Base-by-base conservation (phyloP, 2,113 vertebrate species). In the Elephas maximus region DNA sequence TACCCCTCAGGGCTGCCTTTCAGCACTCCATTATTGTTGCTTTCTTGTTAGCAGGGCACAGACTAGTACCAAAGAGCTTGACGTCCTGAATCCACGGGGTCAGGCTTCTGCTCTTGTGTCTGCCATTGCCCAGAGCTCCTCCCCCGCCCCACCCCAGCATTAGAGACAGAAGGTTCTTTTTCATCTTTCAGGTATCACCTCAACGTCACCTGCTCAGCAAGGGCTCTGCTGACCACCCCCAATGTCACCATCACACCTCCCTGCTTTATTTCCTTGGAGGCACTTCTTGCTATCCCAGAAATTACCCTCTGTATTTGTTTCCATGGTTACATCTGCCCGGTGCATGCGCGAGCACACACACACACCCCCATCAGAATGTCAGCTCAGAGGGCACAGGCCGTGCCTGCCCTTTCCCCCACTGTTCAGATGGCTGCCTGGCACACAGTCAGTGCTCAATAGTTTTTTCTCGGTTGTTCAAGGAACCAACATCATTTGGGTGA, bases 241-340 rank as follows among this genome's bases (percentile, higher is more conserved):
- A 9, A 21, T 76, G 81, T 74, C 78, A 88, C 85, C 81, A 9
- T 41, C 95, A 73, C 3, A 45, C 67, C 67, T 28, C 74, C 65
- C 88, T 41, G 80, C 85, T 92, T 41, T 53, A 80, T 20, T 65
- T 60, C 69, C 92, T 88, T 8, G 26, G 63, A 78, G 91, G 76
- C 84, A 74, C 84, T 89, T 73, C 67, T 41, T 12, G 2, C 57
- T 67, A 71, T 37, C 71, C 82, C 83, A 65, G 89, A 76, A 83
- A 87, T 80, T 44, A 94, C 4, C 77, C 82, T 96, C 96, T 97
- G 96, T 94, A 93, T 20, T 87, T 92, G 97, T 98, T 95, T 91
- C 96, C 96, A 95, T 98, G 91, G 97, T 84, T 91, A 96, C 73
- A 1, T n/a, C 17, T 67, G 71, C 73, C 91, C 79, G 12, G 48